phyloP scores from a whole-genome alignment of 2,888 invertebrate genomes.

The Laspeyria flexula region DNA sequence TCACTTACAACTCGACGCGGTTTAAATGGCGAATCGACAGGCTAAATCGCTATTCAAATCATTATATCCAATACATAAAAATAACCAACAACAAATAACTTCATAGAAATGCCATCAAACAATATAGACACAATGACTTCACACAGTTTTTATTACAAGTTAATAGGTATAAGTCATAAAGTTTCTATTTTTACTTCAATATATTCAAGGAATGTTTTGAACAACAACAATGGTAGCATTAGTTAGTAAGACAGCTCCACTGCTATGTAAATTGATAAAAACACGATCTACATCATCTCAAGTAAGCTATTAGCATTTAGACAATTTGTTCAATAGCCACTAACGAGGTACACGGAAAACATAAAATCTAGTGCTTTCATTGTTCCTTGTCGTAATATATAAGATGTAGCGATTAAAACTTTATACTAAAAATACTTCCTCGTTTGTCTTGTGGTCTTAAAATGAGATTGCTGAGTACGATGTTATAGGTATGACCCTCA shows the following conservation, averaged over 20 bases:
- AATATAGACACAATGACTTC: background rate
- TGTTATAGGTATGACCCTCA: too few relatives aligned
- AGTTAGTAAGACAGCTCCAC: conserved; percentile 19
- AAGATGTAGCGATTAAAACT: conserved; percentile 21
- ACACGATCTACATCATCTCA: conserved; percentile 28
- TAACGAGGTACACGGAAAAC: conserved; percentile 53
- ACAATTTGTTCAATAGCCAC: conserved; percentile 51
- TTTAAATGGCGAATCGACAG: too few relatives aligned
- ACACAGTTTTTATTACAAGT: background rate
- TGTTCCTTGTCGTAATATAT: conserved; percentile 35
- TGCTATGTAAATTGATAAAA: conserved; percentile 30
- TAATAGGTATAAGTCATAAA: background rate
- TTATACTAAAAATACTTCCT: background rate
- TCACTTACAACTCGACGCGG: too few relatives aligned
- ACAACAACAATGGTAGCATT: conserved; percentile 24
- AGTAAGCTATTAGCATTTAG: conserved; percentile 27
- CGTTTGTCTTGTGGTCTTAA: background rate
- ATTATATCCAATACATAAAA: background rate
- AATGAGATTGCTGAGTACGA: too few relatives aligned
- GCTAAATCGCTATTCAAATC: background rate
- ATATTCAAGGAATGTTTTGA: conserved; percentile 14
- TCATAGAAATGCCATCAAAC: background rate
- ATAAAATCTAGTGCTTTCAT: conserved; percentile 48
- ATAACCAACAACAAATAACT: background rate
- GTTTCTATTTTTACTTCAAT: background rate